Percentiles rank a stretch among this genome's conserved stretches.
Conservation (phyloP, 2,888 invertebrate genomes). For the Phorcus lineatus region DNA sequence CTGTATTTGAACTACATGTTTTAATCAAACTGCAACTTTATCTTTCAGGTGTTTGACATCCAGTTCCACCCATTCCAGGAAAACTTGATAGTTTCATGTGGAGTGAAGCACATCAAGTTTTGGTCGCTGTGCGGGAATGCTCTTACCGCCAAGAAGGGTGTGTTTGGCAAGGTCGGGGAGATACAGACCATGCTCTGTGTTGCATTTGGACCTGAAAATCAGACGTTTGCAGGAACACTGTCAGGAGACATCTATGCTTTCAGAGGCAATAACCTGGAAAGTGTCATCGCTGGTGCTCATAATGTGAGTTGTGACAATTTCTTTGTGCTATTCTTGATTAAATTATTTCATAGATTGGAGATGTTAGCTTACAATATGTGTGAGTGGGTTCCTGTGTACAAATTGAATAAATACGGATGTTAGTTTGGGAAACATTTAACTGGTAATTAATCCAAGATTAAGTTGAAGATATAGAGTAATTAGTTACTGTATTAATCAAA, state of each 20-base stretch:
- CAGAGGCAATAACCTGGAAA: slow-evolving; percentile 70
- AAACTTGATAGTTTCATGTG: slow-evolving; percentile 73
- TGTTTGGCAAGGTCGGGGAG: slow-evolving; percentile 74
- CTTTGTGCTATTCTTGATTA: no score
- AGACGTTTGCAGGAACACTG: slow-evolving; percentile 75
- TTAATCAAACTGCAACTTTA: background rate
- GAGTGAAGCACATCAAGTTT: slow-evolving; percentile 76
- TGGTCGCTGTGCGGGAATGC: slow-evolving; percentile 75
- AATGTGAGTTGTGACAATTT: slow-evolving; percentile 60
- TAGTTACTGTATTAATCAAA: no score
- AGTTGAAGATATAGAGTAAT: no score
- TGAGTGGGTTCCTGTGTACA: no score
- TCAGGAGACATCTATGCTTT: slow-evolving; percentile 76
- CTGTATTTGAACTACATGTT: background rate
- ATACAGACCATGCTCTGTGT: slow-evolving; percentile 75
- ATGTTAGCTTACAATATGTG: no score
- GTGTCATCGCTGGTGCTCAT: slow-evolving; percentile 73
- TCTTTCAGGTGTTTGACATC: slow-evolving; percentile 73
- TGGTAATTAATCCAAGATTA: no score
- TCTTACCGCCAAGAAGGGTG: slow-evolving; percentile 73
- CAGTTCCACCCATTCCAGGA: slow-evolving; percentile 70
- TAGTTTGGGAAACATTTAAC: no score
- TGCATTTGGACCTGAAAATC: slow-evolving; percentile 68
- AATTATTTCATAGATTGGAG: no score
- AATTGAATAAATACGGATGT: no score